A percentile compares a stretch with the other conserved stretches of the same genome.
phyloP scores from a whole-genome alignment of 2,888 invertebrate species.

The Idaea straminata region DNA sequence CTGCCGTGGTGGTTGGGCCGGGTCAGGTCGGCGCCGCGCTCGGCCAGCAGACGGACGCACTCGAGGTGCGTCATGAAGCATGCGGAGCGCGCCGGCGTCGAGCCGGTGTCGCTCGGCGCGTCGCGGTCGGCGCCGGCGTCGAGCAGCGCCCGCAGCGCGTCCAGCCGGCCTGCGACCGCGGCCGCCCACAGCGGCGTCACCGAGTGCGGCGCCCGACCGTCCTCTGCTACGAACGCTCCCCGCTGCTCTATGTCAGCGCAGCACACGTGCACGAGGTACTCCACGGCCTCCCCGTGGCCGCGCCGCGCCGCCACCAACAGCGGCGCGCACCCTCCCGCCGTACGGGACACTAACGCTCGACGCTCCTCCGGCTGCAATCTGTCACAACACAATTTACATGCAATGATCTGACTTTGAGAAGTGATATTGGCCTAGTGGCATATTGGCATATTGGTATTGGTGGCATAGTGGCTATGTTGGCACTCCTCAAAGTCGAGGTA shows the following conservation, averaged over 20 bases:
- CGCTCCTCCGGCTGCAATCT: conserved; percentile 81
- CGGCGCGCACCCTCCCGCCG: conserved; percentile 89
- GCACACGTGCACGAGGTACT: conserved; percentile 91
- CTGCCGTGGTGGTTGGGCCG: conserved; percentile 94
- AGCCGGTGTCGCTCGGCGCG: conserved; percentile 92
- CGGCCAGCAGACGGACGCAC: conserved; percentile 86
- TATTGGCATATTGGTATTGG: no score
- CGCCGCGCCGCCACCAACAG: conserved; percentile 89
- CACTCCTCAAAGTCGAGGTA: no score
- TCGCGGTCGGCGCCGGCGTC: conserved; percentile 91
- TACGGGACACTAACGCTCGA: conserved; percentile 84
- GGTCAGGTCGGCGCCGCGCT: conserved; percentile 90
- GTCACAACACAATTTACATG: conserved; percentile 16
- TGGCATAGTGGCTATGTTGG: no score
- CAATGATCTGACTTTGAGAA: no score
- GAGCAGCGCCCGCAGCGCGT: conserved; percentile 88
- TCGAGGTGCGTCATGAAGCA: conserved; percentile 95
- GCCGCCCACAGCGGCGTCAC: conserved; percentile 97
- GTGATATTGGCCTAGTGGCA: no score
- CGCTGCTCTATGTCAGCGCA: conserved; percentile 92
- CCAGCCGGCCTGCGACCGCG: conserved; percentile 90
- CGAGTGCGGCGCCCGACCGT: conserved; percentile 88
- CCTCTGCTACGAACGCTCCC: conserved; percentile 88
- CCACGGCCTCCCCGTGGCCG: conserved; percentile 90
- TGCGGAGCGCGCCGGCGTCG: conserved; percentile 93